phyloP scores from a whole-genome alignment of 2,797 vertebrate genomes.

The Chromobotia macracanthus region DNA sequence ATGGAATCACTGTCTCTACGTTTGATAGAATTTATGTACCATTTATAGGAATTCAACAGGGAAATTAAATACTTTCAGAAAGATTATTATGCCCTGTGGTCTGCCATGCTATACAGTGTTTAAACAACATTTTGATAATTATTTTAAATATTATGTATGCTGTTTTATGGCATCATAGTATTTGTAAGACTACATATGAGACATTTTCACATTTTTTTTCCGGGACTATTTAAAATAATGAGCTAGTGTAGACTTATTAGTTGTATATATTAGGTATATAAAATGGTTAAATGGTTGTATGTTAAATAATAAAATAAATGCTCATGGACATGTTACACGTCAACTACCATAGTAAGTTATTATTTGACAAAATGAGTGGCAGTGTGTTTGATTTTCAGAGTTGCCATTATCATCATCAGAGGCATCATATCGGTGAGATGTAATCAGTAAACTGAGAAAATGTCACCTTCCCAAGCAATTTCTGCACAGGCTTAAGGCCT shows the following conservation, averaged over 20 bases:
- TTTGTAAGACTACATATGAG: neutral
- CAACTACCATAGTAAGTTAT: neutral
- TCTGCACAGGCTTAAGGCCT: slow-evolving; percentile 60
- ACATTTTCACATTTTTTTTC: neutral
- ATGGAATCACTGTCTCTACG: neutral
- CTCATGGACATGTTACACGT: neutral
- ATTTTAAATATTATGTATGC: neutral
- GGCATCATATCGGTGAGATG: slow-evolving; percentile 38
- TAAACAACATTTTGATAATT: neutral
- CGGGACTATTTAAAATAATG: neutral
- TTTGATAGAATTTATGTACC: neutral
- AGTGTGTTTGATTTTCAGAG: neutral
- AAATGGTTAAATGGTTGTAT: too few species aligned
- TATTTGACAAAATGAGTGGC: slow-evolving; percentile 42
- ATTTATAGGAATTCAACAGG: neutral
- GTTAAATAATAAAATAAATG: neutral
- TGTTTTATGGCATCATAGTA: neutral
- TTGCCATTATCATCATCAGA: slow-evolving; percentile 20
- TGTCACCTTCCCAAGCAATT: slow-evolving; percentile 59
- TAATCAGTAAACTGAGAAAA: slow-evolving; percentile 64
- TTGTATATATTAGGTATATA: too few species aligned
- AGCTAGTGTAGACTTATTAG: too few species aligned
- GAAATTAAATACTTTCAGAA: neutral
- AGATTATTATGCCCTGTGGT: neutral
- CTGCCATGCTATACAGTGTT: neutral